Conservation (phyloP, 2,797 vertebrate genomes). For the Columba guinea region DNA sequence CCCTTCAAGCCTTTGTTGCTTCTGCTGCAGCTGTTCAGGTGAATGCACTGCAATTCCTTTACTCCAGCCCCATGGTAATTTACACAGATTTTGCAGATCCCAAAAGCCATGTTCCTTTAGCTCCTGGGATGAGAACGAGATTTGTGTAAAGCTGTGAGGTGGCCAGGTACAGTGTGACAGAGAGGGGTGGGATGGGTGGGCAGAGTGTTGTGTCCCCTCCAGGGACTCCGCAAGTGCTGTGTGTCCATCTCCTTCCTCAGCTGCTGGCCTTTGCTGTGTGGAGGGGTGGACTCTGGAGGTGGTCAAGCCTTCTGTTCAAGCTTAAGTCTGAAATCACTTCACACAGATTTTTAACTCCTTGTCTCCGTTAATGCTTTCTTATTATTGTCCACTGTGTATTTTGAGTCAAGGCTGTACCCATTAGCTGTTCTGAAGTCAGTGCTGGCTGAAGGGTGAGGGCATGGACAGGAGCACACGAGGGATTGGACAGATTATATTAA, state of each 20-base stretch:
- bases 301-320: neutral
- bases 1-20: neutral
- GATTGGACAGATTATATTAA: neutral
- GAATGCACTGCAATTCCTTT: neutral
- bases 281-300: neutral
- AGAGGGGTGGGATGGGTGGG: neutral
- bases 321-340: neutral
- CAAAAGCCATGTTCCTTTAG: accelerated
- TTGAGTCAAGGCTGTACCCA: neutral
- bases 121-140: neutral
- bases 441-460: neutral
- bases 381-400: neutral
- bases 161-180: accelerated
- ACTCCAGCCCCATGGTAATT: neutral
- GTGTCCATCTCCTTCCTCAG: neutral
- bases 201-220: neutral
- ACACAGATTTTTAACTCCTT: neutral
- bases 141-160: neutral
- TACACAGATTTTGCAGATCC: neutral
- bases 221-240: neutral
- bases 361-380: neutral
- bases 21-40: neutral
- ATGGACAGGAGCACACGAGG: neutral
- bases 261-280: neutral
- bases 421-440: neutral